These are phyloP conservation scores for Cybosia mesomella DNA, from an alignment of 2,888 invertebrate genomes.

Conservation along the genomic window DNA sequence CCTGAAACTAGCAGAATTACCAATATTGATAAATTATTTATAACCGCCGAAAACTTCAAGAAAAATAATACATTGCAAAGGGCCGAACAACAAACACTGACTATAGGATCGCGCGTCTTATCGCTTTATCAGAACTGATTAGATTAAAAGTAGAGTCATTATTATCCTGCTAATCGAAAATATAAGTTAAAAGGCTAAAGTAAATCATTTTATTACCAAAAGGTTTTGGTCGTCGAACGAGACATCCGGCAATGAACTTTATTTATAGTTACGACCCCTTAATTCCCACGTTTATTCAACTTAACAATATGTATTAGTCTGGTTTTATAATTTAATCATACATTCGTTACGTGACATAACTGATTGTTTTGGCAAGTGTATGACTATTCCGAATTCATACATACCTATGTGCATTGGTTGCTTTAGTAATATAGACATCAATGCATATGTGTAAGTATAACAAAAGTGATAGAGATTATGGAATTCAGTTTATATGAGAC, in stretches of 20 bases:
- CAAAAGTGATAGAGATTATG: not conserved
- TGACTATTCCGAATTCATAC: constrained; percentile 49
- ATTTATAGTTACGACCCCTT: not conserved
- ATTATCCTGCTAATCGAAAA: constrained; percentile 76
- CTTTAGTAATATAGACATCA: no score
- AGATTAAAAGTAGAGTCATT: constrained; percentile 78
- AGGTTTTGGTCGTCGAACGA: constrained; percentile 20
- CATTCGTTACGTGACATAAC: constrained; percentile 56
- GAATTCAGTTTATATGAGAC: constrained; percentile 21
- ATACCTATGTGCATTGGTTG: no score
- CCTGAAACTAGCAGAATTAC: constrained; percentile 28
- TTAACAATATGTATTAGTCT: constrained; percentile 3
- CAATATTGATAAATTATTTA: constrained; percentile 39
- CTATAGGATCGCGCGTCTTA: constrained; percentile 65
- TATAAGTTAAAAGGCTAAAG: constrained; percentile 60
- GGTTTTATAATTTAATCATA: constrained; percentile 37
- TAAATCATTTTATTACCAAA: constrained; percentile 45
- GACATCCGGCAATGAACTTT: constrained; percentile 21
- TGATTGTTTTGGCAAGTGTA: constrained; percentile 53
- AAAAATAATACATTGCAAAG: constrained; percentile 54
- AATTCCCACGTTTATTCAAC: not conserved
- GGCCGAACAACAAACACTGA: constrained; percentile 68
- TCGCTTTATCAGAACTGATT: constrained; percentile 75
- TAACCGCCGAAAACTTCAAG: constrained; percentile 30
- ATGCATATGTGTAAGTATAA: constrained; percentile 29